Evolutionary conservation across 2,113 vertebrate genomes (phyloP).

Genomic region (Anhinga anhinga): DNA sequence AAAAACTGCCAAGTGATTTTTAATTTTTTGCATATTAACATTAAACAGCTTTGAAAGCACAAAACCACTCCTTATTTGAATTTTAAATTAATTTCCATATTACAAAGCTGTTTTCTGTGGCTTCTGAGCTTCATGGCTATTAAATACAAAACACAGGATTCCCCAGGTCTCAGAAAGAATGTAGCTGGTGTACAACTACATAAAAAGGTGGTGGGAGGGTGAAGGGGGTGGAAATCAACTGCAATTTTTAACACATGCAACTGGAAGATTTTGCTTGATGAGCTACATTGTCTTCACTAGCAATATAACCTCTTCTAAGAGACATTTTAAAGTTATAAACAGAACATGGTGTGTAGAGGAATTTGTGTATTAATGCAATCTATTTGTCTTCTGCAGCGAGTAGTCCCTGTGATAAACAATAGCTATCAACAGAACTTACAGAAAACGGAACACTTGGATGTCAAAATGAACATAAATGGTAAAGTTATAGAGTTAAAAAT

Average conservation of each 20-base stretch:
- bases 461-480: not conserved
- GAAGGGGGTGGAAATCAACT: not conserved
- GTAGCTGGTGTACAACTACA: not conserved
- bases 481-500: not conserved
- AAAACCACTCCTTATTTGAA: not conserved
- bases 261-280: not conserved
- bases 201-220: not conserved
- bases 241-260: not conserved
- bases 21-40: not conserved
- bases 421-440: not conserved
- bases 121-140: not conserved
- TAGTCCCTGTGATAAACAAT: not conserved
- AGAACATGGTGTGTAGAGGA: not conserved
- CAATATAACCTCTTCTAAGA: not conserved
- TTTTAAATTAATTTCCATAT: not conserved
- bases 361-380: not conserved
- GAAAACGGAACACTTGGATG: not conserved
- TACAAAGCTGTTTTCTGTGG: not conserved
- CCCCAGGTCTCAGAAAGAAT: not conserved
- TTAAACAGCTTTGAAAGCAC: not conserved
- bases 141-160: not conserved
- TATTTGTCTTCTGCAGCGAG: not conserved
- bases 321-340: not conserved
- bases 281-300: not conserved
- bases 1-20: not conserved